Percentiles rank a stretch among this genome's conserved stretches.
Evolutionary conservation across 2,888 invertebrate genomes (phyloP).

Genomic region (Drosophila kambysellisi): DNA sequence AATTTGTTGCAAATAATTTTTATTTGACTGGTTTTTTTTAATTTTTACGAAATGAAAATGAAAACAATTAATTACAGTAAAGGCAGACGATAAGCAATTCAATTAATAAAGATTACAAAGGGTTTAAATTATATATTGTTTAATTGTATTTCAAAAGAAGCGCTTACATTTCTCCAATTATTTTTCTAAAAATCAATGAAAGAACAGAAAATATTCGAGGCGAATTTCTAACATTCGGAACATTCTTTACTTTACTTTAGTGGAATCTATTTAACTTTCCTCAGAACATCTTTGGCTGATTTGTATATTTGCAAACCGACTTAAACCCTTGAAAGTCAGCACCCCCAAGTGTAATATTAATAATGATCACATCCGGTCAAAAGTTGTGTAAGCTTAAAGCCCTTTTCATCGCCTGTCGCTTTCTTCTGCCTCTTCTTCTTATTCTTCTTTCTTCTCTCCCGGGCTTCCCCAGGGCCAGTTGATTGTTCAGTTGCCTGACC

Average conservation of each 20-base stretch:
- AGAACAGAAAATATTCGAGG: background rate
- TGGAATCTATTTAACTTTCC: background rate
- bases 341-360: background rate
- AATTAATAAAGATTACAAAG: background rate
- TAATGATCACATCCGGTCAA: constrained; percentile 2
- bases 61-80: background rate
- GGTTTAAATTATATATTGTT: background rate
- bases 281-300: background rate
- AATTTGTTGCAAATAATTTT: background rate
- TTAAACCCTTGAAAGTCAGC: background rate
- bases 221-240: background rate
- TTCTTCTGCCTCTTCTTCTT: background rate
- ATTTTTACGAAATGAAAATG: background rate
- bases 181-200: background rate
- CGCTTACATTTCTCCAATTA: background rate
- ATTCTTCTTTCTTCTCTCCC: background rate
- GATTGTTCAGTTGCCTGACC: constrained; percentile 47
- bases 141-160: background rate
- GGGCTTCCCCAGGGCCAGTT: constrained; percentile 4
- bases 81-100: background rate
- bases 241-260: background rate
- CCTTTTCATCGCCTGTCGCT: constrained; percentile 4
- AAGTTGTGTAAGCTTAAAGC: constrained; percentile 4
- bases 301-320: background rate
- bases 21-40: background rate